Conservation (phyloP, 2,113 vertebrate genomes). For the Vicugna pacos region DNA sequence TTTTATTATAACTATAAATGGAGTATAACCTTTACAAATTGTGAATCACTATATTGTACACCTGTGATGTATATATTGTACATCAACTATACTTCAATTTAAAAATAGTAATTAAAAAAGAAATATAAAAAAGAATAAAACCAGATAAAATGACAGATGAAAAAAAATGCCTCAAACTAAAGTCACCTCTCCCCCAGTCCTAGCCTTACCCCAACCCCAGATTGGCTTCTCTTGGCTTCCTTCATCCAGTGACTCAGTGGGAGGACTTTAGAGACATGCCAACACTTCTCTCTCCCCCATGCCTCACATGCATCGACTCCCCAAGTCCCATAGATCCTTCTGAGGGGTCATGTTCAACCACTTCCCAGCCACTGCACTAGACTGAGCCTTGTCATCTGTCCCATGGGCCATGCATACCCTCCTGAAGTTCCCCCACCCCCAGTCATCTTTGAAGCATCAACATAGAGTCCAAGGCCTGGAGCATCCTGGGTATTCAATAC, state of each 20-base stretch:
- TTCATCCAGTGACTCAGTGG: too few species aligned
- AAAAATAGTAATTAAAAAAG: background rate
- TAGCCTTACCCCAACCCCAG: background rate
- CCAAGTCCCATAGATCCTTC: background rate
- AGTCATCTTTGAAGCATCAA: background rate
- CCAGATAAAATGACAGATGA: background rate
- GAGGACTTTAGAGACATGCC: background rate
- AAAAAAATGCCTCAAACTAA: background rate
- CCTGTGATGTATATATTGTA: background rate
- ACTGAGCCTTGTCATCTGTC: too few species aligned
- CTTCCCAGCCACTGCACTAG: accelerated
- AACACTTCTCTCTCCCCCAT: accelerated
- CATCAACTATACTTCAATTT: background rate
- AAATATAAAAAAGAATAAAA: background rate
- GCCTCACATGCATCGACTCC: background rate
- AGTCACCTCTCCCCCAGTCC: background rate
- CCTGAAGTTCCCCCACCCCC: background rate
- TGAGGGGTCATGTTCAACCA: background rate
- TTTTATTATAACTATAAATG: background rate
- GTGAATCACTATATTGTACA: background rate
- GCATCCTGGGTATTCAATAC: background rate
- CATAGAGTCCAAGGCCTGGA: accelerated
- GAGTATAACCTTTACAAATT: background rate
- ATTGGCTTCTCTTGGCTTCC: background rate
- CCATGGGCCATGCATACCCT: accelerated